A percentile compares a stretch with the other conserved stretches of the same genome.
phyloP scores from a whole-genome alignment of 2,113 vertebrate species.

The Andinoacara biseriatus region DNA sequence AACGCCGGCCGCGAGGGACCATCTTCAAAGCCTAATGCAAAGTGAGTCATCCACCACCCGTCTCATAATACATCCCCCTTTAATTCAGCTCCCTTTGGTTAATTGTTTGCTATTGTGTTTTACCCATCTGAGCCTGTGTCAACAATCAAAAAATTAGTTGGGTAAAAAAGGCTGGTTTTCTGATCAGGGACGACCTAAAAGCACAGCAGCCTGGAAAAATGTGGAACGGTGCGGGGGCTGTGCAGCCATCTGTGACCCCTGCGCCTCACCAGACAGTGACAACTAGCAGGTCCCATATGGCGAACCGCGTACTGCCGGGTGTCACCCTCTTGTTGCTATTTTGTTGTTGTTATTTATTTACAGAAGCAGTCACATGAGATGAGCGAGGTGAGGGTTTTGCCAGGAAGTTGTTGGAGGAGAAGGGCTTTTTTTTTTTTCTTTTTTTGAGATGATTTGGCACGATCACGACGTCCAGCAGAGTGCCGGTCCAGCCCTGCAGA shows the following conservation, averaged over 20 bases:
- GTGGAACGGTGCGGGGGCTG: slow-evolving; percentile 32
- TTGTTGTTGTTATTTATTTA: slow-evolving; percentile 80
- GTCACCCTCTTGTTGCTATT: slow-evolving; percentile 67
- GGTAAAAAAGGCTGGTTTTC: background rate
- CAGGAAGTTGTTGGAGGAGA: slow-evolving; percentile 2
- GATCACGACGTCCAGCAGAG: slow-evolving; percentile 21
- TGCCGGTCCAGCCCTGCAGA: slow-evolving; percentile 41
- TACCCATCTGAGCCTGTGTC: slow-evolving; percentile 62
- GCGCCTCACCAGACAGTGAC: slow-evolving; percentile 20
- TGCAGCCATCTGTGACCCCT: slow-evolving; percentile 70
- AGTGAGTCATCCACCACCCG: slow-evolving; percentile 62
- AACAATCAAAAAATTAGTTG: slow-evolving; percentile 41
- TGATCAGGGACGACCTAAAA: slow-evolving; percentile 36
- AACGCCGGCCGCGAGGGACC: slow-evolving; percentile 56
- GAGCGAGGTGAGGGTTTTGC: slow-evolving; percentile 4
- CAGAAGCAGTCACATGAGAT: slow-evolving; percentile 52
- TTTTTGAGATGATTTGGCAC: slow-evolving; percentile 30
- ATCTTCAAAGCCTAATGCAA: slow-evolving; percentile 65
- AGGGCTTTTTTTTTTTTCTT: background rate
- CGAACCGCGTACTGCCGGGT: slow-evolving; percentile 41
- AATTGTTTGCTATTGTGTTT: slow-evolving; percentile 69
- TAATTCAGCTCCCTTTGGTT: slow-evolving; percentile 62
- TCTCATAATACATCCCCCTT: slow-evolving; percentile 48
- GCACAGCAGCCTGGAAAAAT: slow-evolving; percentile 44
- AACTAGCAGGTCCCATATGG: slow-evolving; percentile 73